These are phyloP conservation scores for Babyrousa celebensis DNA, from an alignment of 2,797 vertebrate genomes.

Conservation along the genomic window DNA sequence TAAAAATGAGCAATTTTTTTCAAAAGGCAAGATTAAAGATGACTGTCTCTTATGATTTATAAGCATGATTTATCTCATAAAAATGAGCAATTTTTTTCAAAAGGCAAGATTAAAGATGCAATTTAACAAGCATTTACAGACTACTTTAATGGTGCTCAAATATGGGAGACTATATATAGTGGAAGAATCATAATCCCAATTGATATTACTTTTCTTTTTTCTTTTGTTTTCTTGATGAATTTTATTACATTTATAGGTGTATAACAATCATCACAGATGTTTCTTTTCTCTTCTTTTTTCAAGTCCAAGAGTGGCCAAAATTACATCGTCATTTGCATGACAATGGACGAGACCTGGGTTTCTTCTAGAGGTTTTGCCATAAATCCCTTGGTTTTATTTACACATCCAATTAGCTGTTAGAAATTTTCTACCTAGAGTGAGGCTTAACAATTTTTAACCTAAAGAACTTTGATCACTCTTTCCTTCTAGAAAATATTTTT, in stretches of 20 bases:
- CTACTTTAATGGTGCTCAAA: background rate
- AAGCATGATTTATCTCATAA: background rate
- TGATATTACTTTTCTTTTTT: background rate
- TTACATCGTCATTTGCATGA: background rate
- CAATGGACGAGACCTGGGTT: background rate
- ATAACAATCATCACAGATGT: too few species aligned
- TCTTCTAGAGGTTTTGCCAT: background rate
- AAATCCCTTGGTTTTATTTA: constrained; percentile 5
- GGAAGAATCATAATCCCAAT: background rate
- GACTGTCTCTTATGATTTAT: background rate
- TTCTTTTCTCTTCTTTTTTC: background rate
- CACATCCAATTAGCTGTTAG: background rate
- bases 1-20: background rate
- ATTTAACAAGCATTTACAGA: background rate
- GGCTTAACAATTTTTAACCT: background rate
- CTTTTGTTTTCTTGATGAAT: too few species aligned
- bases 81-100: background rate
- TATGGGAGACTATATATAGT: background rate
- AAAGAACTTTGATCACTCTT: background rate
- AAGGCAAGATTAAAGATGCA: constrained; percentile 33
- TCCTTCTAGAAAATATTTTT: background rate
- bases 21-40: constrained; percentile 32
- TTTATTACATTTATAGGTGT: too few species aligned
- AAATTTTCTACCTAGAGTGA: background rate
- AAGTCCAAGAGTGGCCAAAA: background rate